Evolutionary conservation across 2,797 vertebrate species (phyloP).

Genomic region (Garrulus glandarius): DNA sequence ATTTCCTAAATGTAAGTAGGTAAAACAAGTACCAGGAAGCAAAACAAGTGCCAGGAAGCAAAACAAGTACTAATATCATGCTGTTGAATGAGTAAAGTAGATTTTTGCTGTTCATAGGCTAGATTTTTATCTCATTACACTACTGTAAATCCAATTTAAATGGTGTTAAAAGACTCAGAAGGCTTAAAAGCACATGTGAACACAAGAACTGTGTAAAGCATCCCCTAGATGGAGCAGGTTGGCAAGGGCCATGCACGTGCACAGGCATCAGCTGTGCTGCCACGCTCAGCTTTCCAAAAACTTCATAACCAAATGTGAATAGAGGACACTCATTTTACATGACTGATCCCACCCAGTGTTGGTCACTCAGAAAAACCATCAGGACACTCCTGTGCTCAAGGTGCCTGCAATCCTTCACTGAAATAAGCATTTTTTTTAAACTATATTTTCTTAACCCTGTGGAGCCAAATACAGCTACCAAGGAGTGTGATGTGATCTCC

Average conservation of each 20-base stretch:
- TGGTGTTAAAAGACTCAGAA: background rate
- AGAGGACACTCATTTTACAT: background rate
- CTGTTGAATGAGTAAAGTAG: background rate
- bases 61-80: background rate
- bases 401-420: background rate
- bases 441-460: background rate
- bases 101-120: background rate
- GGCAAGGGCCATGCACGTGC: background rate
- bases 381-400: background rate
- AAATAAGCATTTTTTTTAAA: background rate
- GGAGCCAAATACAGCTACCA: background rate
- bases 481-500: background rate
- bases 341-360: accelerated
- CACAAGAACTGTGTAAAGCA: background rate
- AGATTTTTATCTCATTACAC: background rate
- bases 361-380: background rate
- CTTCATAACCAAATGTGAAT: background rate
- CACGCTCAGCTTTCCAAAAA: background rate
- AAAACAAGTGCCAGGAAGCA: background rate
- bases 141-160: background rate
- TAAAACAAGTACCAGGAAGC: background rate
- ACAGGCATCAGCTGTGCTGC: background rate
- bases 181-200: background rate
- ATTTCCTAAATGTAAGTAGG: background rate
- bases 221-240: slow-evolving; percentile 55